Percentiles rank a stretch among this genome's conserved stretches.
Evolutionary conservation across 2,113 vertebrate genomes (phyloP).

Genomic region (Lates calcarifer): DNA sequence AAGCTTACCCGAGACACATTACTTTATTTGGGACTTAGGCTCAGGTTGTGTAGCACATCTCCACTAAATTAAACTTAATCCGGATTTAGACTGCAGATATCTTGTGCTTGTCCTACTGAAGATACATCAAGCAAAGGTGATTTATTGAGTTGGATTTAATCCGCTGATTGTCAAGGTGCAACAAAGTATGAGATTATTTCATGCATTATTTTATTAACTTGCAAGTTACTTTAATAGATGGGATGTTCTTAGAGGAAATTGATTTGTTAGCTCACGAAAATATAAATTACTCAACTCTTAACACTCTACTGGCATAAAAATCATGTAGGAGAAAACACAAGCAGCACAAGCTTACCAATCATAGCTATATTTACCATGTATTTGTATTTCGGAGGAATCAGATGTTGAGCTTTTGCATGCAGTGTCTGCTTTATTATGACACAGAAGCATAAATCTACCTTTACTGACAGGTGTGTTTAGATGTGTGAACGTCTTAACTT

Average conservation of each 20-base stretch:
- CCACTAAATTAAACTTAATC: neutral
- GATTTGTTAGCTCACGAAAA: neutral
- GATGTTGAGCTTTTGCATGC: neutral
- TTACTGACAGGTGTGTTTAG: neutral
- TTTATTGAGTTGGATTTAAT: neutral
- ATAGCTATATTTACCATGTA: neutral
- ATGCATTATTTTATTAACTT: neutral
- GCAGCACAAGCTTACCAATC: neutral
- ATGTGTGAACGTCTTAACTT: neutral
- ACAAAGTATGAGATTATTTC: neutral
- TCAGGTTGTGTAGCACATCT: neutral
- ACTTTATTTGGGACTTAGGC: no score
- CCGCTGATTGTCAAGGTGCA: neutral
- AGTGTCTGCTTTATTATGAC: neutral
- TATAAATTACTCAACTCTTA: neutral
- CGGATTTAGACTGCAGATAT: neutral
- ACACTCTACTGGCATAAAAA: neutral
- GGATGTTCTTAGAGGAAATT: neutral
- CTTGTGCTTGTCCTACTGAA: neutral
- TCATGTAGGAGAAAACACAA: neutral
- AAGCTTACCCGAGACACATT: neutral
- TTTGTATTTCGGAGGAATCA: constrained; percentile 15
- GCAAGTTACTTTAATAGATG: neutral
- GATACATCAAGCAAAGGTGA: neutral
- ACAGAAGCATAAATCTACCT: neutral